Conservation (phyloP, 1,140 invertebrate species). For the Calephelis nemesis region DNA sequence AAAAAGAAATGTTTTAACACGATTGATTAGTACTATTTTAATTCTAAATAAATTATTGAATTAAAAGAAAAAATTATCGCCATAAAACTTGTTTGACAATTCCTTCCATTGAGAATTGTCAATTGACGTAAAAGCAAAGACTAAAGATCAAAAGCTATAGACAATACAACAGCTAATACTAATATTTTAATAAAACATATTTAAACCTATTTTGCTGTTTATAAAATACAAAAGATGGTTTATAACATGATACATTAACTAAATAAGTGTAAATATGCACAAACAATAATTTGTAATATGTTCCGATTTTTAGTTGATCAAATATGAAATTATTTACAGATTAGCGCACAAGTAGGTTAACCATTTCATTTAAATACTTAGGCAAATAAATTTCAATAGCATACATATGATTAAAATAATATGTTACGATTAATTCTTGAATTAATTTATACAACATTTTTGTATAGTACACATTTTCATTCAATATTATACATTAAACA, state of each 20-base stretch:
- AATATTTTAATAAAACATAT: too few relatives aligned
- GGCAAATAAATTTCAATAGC: too few relatives aligned
- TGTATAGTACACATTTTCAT: neutral
- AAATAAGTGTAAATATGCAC: too few relatives aligned
- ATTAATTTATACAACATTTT: too few relatives aligned
- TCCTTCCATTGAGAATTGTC: neutral
- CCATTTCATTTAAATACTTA: too few relatives aligned
- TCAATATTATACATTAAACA: conserved; percentile 11
- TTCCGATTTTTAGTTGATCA: neutral
- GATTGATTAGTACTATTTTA: conserved; percentile 13
- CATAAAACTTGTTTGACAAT: conserved; percentile 18
- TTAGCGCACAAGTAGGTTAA: too few relatives aligned
- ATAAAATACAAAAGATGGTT: neutral
- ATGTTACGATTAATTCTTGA: too few relatives aligned
- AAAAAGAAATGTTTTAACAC: neutral
- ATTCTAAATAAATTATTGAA: conserved; percentile 4
- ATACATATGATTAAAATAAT: too few relatives aligned
- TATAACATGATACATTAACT: neutral
- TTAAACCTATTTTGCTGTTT: neutral
- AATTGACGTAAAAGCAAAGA: conserved; percentile 1
- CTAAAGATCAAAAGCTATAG: neutral
- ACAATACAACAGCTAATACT: neutral
- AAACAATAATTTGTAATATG: too few relatives aligned
- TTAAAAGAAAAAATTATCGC: conserved; percentile 13
- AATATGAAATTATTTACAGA: too few relatives aligned